Evolutionary conservation across 2,113 vertebrate species (phyloP).

Genomic region (Dolichotis patagonum): DNA sequence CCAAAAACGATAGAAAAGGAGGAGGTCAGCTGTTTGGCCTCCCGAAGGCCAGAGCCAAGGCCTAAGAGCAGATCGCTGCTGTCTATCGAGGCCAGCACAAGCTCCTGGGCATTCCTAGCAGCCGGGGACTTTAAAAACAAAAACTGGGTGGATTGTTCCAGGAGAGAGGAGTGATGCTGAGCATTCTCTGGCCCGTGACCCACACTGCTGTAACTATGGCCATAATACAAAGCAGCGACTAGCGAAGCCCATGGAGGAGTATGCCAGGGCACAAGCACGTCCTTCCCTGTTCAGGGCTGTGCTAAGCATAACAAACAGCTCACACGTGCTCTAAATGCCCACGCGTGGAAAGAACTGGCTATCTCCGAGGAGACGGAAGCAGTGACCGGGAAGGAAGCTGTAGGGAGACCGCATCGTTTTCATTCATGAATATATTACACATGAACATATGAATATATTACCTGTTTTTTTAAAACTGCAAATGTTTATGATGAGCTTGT

Average conservation of each 20-base stretch:
- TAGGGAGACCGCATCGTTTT: not conserved
- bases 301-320: not conserved
- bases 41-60: not conserved
- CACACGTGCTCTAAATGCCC: not conserved
- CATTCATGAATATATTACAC: not conserved
- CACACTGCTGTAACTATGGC: not conserved
- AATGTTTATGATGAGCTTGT: not conserved
- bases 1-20: not conserved
- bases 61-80: not conserved
- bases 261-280: not conserved
- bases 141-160: not conserved
- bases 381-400: not conserved
- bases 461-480: not conserved
- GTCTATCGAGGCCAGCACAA: not conserved
- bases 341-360: not conserved
- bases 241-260: not conserved
- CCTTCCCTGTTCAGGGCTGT: not conserved
- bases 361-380: not conserved
- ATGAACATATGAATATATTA: not conserved
- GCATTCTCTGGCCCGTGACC: not conserved
- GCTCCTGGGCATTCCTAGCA: not conserved
- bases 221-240: not conserved
- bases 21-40: not conserved
- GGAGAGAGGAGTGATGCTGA: not conserved
- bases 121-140: not conserved